Evolutionary conservation across 1,140 invertebrate genomes (phyloP).

Genomic region (Ceratitis capitata): DNA sequence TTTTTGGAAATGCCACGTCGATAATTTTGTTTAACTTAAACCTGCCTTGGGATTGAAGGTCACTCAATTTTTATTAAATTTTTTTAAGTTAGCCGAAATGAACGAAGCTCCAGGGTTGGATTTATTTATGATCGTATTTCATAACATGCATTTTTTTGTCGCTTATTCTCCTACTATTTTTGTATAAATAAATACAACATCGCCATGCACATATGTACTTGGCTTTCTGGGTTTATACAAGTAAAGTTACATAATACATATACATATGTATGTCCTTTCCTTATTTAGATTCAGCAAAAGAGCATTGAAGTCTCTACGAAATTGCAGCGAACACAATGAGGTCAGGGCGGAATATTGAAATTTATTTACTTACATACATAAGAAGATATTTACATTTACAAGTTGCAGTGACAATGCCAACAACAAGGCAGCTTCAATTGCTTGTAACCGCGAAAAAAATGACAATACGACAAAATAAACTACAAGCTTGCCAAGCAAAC

Average conservation of each 20-base stretch:
- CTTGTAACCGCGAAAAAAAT: conserved; percentile 21
- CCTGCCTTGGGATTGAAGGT: too few species aligned
- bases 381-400: too few species aligned
- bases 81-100: too few species aligned
- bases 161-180: too few species aligned
- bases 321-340: neutral
- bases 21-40: too few species aligned
- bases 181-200: too few species aligned
- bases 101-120: neutral
- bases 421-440: conserved; percentile 23
- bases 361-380: conserved; percentile 25
- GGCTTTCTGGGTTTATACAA: neutral
- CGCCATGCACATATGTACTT: too few species aligned
- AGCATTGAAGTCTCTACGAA: neutral
- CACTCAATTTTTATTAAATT: too few species aligned
- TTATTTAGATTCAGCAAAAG: neutral
- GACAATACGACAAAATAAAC: neutral
- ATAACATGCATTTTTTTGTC: neutral
- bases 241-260: neutral
- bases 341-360: conserved; percentile 32
- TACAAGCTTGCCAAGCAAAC: neutral
- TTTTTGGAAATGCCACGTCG: too few species aligned
- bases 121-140: neutral
- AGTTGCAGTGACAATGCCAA: conserved; percentile 19
- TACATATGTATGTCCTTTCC: neutral